phyloP scores from a whole-genome alignment of 1,140 invertebrate species.

The Meloidogyne floridensis region DNA sequence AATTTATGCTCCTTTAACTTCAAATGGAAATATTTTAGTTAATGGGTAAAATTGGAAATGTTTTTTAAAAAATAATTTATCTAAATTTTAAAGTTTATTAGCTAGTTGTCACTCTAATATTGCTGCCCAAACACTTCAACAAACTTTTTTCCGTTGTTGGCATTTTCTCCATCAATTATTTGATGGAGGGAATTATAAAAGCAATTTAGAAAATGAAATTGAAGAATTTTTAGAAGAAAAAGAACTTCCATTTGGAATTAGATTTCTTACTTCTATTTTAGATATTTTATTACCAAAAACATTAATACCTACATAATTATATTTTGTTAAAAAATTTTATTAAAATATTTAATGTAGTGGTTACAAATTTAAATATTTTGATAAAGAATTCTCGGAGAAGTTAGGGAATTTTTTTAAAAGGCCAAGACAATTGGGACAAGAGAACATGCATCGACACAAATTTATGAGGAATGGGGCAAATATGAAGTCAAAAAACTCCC shows the following conservation, averaged over 20 bases:
- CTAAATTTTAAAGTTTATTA: conserved; percentile 30
- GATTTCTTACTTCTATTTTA: conserved; percentile 13
- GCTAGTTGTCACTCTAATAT: conserved; percentile 57
- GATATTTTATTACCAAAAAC: conserved; percentile 22
- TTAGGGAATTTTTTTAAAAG: too few relatives aligned
- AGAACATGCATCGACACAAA: too few relatives aligned
- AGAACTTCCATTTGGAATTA: conserved; percentile 18
- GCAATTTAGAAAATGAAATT: not conserved
- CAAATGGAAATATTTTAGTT: conserved; percentile 52
- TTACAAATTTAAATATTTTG: too few relatives aligned
- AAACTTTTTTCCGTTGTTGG: conserved; percentile 57
- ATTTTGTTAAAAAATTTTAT: too few relatives aligned
- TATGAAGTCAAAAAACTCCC: too few relatives aligned
- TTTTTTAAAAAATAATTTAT: not conserved
- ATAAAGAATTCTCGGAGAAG: too few relatives aligned
- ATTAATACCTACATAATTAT: not conserved
- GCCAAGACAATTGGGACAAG: too few relatives aligned
- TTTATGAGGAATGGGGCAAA: too few relatives aligned
- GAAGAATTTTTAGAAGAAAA: not conserved
- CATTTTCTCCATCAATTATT: not conserved
- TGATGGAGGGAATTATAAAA: not conserved
- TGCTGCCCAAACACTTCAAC: conserved; percentile 57
- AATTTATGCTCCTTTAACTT: conserved; percentile 55
- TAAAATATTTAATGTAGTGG: too few relatives aligned
- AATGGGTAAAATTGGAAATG: conserved; percentile 27